Evolutionary conservation across 2,113 vertebrate species (phyloP).

Genomic region (Psittacara wagleri): DNA sequence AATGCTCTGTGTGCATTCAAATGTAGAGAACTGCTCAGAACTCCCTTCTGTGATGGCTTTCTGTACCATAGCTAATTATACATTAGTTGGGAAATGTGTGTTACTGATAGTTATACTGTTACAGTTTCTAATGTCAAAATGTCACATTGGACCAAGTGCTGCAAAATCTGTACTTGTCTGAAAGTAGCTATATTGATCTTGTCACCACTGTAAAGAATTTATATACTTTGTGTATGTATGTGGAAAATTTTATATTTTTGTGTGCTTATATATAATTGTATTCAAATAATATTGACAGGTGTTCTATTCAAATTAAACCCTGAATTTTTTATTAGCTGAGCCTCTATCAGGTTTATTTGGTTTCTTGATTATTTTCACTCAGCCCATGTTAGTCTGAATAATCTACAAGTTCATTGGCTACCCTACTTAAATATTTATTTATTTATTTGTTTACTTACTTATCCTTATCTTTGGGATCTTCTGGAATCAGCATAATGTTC

Average conservation of each 20-base stretch:
- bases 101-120: background rate
- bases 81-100: background rate
- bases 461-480: background rate
- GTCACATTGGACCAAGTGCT: background rate
- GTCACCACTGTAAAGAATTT: background rate
- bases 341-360: background rate
- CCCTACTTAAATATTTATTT: background rate
- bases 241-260: background rate
- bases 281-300: background rate
- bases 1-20: background rate
- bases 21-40: background rate
- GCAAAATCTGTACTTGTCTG: background rate
- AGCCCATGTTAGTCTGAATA: background rate
- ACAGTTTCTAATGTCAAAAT: background rate
- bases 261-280: background rate
- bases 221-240: background rate
- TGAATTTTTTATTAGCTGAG: background rate
- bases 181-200: background rate
- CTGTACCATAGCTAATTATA: background rate
- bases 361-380: background rate
- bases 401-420: background rate
- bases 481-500: background rate
- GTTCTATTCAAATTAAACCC: background rate
- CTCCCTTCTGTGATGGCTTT: background rate
- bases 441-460: background rate